Evolutionary conservation across 2,888 invertebrate genomes (phyloP), one percentile per base, ranked within the genome.

Genomic region (Rhorus exstirpatorius): DNA sequence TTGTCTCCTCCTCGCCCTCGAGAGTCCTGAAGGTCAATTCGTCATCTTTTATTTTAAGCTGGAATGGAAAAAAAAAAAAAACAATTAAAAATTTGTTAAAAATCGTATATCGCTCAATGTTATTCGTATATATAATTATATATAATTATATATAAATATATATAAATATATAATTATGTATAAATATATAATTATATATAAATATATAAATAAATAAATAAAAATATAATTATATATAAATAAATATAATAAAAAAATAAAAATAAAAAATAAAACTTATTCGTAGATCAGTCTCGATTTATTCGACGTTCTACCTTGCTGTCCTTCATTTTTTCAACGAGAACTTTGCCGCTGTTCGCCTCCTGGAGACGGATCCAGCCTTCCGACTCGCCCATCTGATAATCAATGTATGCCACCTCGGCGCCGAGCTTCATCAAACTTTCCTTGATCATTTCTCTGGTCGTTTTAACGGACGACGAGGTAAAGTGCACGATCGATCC

Each of bases 401-500:
- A 97, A 90, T 97, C 97, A 83, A 98, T 94, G 90, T 95, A 98
- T 0, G 96, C 96, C 1, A 93, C 93, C 55, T 94, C 94, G 90
- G 90, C 85, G 90, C 94, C 95, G 61, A 95, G 91, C 83, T 94
- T 93, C n/a, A 93, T 92, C 3, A 98, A 93, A 51, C 95, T 95
- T 75, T 95, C 95, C 89, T 96, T 97, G 26, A 98, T 95, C 85
- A 96, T 94, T 90, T 98, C 97, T 38, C 97, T 94, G 0, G 95
- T 93, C 89, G 94, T 93, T 46, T 94, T 95, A 12, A 95, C 95
- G 1, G 94, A 93, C 19, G 95, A 93, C 10, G 96, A 95, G 38
- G 94, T 94, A 86, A 98, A 95, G 86, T 96, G 95, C 17, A 98
- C 91, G 26, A 97, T 94, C 0, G 97, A 95, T 38, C 97, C 97